A percentile compares a stretch with the other conserved stretches of the same genome.
Conservation (phyloP, 2,888 invertebrate genomes). For the Biston betularia region DNA sequence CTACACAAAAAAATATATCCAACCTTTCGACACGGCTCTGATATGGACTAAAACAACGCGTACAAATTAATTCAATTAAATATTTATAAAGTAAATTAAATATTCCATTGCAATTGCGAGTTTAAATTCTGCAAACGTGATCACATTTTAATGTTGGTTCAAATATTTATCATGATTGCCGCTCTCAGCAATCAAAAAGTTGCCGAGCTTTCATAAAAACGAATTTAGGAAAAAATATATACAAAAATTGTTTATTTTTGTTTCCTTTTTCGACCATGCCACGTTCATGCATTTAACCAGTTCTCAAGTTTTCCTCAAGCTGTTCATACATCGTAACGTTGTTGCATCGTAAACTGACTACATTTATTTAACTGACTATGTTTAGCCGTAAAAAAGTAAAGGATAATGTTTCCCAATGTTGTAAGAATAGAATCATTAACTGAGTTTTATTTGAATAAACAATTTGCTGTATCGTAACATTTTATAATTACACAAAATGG, state of each 20-base stretch:
- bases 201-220: conserved; percentile 42
- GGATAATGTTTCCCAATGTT: too few species aligned
- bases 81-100: conserved; percentile 36
- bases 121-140: conserved; percentile 30
- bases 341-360: too few species aligned
- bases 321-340: background rate
- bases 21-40: conserved; percentile 20
- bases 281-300: too few species aligned
- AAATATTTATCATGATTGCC: conserved; percentile 36
- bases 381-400: too few species aligned
- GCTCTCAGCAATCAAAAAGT: conserved; percentile 36
- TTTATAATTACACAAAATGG: too few species aligned
- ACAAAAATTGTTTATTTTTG: background rate
- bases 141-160: conserved; percentile 33
- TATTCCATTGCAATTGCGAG: conserved; percentile 34
- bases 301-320: background rate
- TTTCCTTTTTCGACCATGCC: background rate
- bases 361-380: too few species aligned
- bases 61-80: conserved; percentile 36
- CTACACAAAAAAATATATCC: background rate
- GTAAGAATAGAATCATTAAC: too few species aligned
- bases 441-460: too few species aligned
- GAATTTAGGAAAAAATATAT: conserved; percentile 33
- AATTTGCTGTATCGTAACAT: too few species aligned
- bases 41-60: conserved; percentile 23